These are phyloP conservation scores for Tragelaphus scriptus DNA, from an alignment of 2,113 vertebrate genomes.

Conservation along the genomic window DNA sequence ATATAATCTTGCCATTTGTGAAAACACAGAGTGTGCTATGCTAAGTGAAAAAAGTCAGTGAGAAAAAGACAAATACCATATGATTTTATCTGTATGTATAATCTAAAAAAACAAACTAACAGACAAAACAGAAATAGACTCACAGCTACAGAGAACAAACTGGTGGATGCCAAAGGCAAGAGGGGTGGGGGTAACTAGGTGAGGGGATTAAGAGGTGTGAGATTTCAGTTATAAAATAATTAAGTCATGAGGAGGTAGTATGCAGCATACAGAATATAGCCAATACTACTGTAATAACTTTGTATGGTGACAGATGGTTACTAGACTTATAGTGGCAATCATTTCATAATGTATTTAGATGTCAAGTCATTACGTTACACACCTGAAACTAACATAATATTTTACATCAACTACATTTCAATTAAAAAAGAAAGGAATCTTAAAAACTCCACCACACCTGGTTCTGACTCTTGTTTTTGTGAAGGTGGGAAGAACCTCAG, in stretches of 20 bases:
- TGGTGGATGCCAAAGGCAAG: not conserved
- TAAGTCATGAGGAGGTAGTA: not conserved
- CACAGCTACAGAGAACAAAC: not conserved
- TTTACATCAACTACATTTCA: not conserved
- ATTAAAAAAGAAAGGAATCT: not conserved
- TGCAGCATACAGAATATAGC: not conserved
- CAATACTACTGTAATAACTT: not conserved
- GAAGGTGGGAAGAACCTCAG: constrained; percentile 94
- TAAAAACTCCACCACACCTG: constrained; percentile 71
- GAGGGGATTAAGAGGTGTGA: not conserved
- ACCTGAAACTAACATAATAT: not conserved
- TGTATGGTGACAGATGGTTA: not conserved
- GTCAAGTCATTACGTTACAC: not conserved
- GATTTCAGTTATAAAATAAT: not conserved
- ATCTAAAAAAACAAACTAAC: not conserved
- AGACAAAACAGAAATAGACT: not conserved
- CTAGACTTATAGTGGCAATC: not conserved
- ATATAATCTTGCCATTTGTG: not conserved
- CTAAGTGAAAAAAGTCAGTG: not conserved
- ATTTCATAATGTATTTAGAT: not conserved
- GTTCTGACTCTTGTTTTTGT: constrained; percentile 82
- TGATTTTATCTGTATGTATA: not conserved
- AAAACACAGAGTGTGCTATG: not conserved
- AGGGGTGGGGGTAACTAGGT: not conserved
- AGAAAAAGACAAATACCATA: not conserved